Conservation (phyloP, 2,888 invertebrate species). For the Caenorhabditis uteleia region DNA sequence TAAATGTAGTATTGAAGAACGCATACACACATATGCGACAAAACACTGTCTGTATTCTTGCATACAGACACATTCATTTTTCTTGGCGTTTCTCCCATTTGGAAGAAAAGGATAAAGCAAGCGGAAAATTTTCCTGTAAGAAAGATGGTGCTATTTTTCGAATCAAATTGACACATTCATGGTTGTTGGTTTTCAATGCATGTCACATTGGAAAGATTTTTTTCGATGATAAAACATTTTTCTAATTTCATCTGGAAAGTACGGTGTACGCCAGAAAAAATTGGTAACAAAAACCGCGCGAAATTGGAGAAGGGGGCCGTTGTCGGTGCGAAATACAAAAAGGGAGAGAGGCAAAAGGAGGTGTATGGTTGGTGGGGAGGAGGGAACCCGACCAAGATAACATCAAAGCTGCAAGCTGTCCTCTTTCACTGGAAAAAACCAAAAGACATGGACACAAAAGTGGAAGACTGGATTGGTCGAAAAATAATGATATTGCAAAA, state of each 20-base stretch:
- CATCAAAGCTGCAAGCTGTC: slow-evolving; percentile 44
- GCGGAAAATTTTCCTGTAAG: background rate
- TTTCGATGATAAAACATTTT: background rate
- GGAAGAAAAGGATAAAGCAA: background rate
- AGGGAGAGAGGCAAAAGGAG: slow-evolving; percentile 25
- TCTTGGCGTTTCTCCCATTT: too few species aligned
- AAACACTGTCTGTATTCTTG: too few species aligned
- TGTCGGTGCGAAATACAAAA: slow-evolving; percentile 7
- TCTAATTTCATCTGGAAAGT: background rate
- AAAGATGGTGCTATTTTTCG: background rate
- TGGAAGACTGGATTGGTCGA: too few species aligned
- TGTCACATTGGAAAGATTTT: background rate
- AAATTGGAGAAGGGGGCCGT: background rate
- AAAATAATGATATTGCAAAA: too few species aligned
- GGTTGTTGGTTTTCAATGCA: background rate
- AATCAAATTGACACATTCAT: background rate
- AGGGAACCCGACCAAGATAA: slow-evolving; percentile 43
- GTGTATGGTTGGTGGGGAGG: slow-evolving; percentile 22
- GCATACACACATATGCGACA: too few species aligned
- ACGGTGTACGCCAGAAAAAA: background rate
- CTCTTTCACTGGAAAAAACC: slow-evolving; percentile 32
- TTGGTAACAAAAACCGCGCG: too few species aligned
- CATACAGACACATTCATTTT: too few species aligned
- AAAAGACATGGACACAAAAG: background rate
- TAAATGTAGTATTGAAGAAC: too few species aligned